These are phyloP conservation scores for Orthosia gothica DNA, from an alignment of 2,888 invertebrate genomes.

Conservation along the genomic window DNA sequence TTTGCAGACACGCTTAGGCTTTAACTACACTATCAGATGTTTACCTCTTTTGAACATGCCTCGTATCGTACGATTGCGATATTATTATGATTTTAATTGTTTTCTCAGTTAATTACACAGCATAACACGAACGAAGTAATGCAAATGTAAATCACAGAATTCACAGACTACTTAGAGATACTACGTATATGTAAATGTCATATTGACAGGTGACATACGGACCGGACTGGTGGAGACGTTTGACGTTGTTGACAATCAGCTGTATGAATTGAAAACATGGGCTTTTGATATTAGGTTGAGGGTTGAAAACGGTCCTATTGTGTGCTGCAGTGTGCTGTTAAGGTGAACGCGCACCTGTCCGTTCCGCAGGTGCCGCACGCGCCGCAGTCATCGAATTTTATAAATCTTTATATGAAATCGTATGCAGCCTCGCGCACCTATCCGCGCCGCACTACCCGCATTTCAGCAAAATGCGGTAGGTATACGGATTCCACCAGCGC, in stretches of 20 bases:
- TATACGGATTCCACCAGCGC: no score
- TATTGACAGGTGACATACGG: neutral
- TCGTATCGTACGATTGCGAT: slow-evolving; percentile 41
- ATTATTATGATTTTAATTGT: neutral
- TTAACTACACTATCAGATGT: slow-evolving; percentile 58
- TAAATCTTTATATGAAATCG: no score
- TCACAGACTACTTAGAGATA: no score
- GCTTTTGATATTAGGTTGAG: neutral
- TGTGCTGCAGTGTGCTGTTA: no score
- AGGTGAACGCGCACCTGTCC: no score
- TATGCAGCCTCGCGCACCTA: no score
- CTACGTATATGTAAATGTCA: slow-evolving; percentile 31
- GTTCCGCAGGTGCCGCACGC: no score
- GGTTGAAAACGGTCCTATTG: no score
- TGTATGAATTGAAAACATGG: neutral
- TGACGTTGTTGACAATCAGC: slow-evolving; percentile 1
- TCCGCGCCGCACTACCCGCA: no score
- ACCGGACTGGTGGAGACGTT: neutral
- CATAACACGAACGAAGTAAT: neutral
- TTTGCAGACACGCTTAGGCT: slow-evolving; percentile 52
- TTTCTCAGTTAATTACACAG: neutral
- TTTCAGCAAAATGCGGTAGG: no score
- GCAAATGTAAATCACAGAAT: slow-evolving; percentile 17
- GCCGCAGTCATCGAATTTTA: no score
- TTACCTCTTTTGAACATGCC: slow-evolving; percentile 84